phyloP scores from a whole-genome alignment of 2,888 invertebrate species.

The Cantharis rufa region DNA sequence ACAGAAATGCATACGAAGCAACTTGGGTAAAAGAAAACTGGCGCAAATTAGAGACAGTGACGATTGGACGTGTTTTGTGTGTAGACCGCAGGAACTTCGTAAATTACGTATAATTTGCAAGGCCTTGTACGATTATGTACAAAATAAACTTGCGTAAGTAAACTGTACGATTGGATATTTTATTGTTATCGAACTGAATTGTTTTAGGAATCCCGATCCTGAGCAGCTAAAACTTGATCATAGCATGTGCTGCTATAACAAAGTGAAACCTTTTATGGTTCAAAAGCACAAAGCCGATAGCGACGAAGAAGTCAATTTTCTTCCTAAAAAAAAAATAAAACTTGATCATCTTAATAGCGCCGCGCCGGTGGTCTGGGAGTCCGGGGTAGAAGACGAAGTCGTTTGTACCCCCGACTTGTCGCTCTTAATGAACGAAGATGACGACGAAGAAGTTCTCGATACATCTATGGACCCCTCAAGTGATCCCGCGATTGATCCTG shows the following conservation, averaged over 20 bases:
- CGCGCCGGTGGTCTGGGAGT: conserved; percentile 6
- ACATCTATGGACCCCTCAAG: neutral
- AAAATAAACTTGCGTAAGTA: conserved; percentile 63
- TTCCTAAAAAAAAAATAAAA: neutral
- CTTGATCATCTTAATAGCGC: neutral
- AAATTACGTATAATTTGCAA: conserved; percentile 71
- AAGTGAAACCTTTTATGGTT: neutral
- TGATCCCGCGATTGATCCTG: neutral
- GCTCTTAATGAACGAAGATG: conserved; percentile 33
- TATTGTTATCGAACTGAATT: neutral
- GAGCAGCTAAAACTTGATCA: neutral
- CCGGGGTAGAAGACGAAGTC: conserved; percentile 56
- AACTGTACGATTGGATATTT: neutral
- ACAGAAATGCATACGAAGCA: conserved; percentile 75
- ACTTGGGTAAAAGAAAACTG: conserved; percentile 68
- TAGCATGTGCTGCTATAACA: neutral
- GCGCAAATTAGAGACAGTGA: conserved; percentile 75
- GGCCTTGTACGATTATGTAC: conserved; percentile 71
- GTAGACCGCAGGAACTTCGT: conserved; percentile 69
- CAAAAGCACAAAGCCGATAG: neutral
- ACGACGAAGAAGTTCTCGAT: neutral
- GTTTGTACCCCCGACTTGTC: conserved; percentile 66
- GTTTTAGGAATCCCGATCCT: neutral
- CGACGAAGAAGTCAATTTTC: neutral
- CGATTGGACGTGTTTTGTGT: conserved; percentile 81